phyloP scores from a whole-genome alignment of 2,888 invertebrate genomes.

The Orthosia gothica region DNA sequence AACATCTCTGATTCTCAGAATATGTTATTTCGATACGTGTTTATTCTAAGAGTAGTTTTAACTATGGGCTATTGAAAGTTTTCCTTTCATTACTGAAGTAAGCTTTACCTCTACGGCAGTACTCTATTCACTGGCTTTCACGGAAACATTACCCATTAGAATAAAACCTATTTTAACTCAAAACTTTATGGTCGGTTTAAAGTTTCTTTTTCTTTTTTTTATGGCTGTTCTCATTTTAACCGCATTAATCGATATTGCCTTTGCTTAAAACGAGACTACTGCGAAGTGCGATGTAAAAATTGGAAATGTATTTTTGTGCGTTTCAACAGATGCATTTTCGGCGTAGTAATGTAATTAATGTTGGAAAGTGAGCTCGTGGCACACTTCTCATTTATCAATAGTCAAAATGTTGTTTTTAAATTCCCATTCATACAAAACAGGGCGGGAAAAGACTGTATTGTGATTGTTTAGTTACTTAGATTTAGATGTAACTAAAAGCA shows the following conservation, averaged over 20 bases:
- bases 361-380: constrained; percentile 19
- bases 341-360: not conserved
- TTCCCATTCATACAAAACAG: not conserved
- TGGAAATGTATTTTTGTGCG: constrained; percentile 1
- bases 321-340: constrained; percentile 22
- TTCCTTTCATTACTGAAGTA: constrained; percentile 45
- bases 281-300: not conserved
- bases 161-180: constrained; percentile 47
- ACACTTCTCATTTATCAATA: not conserved
- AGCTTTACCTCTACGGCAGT: constrained; percentile 15
- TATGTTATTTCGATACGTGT: constrained; percentile 27
- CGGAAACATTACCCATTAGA: constrained; percentile 53
- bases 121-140: constrained; percentile 37
- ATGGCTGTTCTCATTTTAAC: constrained; percentile 42
- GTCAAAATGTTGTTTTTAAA: not conserved
- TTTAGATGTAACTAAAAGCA: not conserved
- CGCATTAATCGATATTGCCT: constrained; percentile 8
- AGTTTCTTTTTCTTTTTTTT: constrained; percentile 47
- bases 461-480: too few species aligned
- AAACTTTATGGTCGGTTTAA: constrained; percentile 45
- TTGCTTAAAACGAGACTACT: not conserved
- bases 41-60: constrained; percentile 22
- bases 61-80: constrained; percentile 34
- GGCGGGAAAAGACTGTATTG: not conserved
- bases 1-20: constrained; percentile 29